Evolutionary conservation across 2,797 vertebrate genomes (phyloP), one percentile per base, ranked within the genome.

Genomic region (Hippoglossus hippoglossus): DNA sequence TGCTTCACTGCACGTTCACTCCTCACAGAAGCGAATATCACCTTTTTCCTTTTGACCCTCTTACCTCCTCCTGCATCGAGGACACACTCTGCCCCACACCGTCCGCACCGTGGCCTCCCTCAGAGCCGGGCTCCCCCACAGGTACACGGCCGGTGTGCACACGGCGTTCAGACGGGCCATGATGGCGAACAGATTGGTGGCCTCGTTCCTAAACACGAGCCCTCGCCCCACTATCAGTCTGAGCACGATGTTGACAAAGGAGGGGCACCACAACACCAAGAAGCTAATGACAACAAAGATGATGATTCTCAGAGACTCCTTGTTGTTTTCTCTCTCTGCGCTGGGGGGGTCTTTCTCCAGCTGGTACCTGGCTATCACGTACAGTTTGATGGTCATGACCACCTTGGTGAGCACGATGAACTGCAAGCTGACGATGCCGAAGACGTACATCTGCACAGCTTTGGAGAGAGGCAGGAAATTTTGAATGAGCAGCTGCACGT

Each of bases 211-310:
- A 25, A 88, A 94, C 0, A 1, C 56, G 13, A 91, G 1, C 0
- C 89, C 89, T 1, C 63, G 21, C 18, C 73, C 66, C 0, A 16
- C 0, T 26, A 76, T 0, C 7, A 88, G 74, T n/a, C 64, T 88
- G 31, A 90, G 2, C 0, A 90, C 13, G 10, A 92, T 89, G 26
- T 93, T 87, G 0, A 91, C 26, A 16, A 90, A 89, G 36, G 88
- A 85, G 2, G 89, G 89, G 41, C 69, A 49, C 94, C 94, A 95
- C 54, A 94, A 18, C 26, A 67, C 34, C 66, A 95, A 46, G 52
- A 94, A 94, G 47, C 69, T 91, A 4, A 92, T 78, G 0, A 94
- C 94, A 1, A 93, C 93, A 44, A 94, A 90, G 0, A 94, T 88
- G 4, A 95, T 91, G 0, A 94, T 90, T 15, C 63, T 86, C 4